Percentiles rank a stretch among this genome's conserved stretches.
These are phyloP conservation scores for Corydoras maculifer DNA, from an alignment of 2,113 vertebrate genomes.

Conservation along the genomic window DNA sequence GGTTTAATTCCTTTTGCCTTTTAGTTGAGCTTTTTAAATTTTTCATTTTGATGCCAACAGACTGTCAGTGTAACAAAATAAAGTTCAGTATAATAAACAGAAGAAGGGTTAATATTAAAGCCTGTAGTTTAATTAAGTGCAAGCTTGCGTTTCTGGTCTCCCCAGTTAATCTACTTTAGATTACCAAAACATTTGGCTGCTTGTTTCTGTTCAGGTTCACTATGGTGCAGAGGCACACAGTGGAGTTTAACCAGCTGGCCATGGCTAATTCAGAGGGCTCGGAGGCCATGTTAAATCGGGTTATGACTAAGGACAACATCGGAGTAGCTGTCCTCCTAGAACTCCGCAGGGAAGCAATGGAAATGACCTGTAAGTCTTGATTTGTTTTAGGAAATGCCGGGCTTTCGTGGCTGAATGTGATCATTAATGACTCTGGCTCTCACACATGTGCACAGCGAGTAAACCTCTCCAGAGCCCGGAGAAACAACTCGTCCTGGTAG, in stretches of 20 bases:
- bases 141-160: too few species aligned
- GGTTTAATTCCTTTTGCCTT: too few species aligned
- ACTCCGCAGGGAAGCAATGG: slow-evolving; percentile 87
- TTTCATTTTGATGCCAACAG: too few species aligned
- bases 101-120: too few species aligned
- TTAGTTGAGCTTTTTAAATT: too few species aligned
- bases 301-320: slow-evolving; percentile 98
- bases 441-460: slow-evolving; percentile 64
- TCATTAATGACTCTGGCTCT: too few species aligned
- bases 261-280: slow-evolving; percentile 98
- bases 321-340: slow-evolving; percentile 90
- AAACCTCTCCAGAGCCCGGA: slow-evolving; percentile 83
- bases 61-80: too few species aligned
- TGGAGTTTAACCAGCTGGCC: slow-evolving; percentile 97
- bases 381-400: not conserved
- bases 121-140: too few species aligned
- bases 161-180: too few species aligned
- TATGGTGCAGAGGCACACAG: slow-evolving; percentile 93
- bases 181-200: not conserved
- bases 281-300: slow-evolving; percentile 94
- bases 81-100: too few species aligned
- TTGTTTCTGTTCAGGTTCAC: slow-evolving; percentile 75
- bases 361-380: slow-evolving; percentile 80
- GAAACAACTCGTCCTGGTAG: slow-evolving; percentile 90
- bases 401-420: too few species aligned